Conservation (phyloP, 2,113 vertebrate genomes). For the Neolamprologus kungweensis region DNA sequence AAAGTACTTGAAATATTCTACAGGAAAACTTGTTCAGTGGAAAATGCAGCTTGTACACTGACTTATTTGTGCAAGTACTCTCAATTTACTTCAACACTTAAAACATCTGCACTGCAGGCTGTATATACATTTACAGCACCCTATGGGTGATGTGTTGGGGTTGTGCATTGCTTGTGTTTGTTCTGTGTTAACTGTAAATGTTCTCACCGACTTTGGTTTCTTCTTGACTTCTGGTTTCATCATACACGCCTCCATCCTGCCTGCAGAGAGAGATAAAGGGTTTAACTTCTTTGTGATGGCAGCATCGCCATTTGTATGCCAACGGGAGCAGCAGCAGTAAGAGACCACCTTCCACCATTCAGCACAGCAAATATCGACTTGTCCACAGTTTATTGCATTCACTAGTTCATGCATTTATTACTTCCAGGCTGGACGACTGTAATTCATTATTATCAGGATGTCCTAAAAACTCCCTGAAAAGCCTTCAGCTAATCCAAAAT, state of each 20-base stretch:
- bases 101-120: not conserved
- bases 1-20: not conserved
- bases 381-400: not conserved
- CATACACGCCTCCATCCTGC: constrained; percentile 51
- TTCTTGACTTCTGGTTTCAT: constrained; percentile 42
- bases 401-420: not conserved
- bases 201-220: constrained; percentile 45
- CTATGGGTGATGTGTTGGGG: not conserved
- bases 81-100: not conserved
- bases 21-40: not conserved
- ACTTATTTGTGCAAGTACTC: not conserved
- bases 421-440: fast-evolving
- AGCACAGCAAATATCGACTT: not conserved
- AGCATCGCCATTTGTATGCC: not conserved
- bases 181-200: not conserved
- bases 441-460: not conserved
- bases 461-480: not conserved
- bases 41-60: not conserved
- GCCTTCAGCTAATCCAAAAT: not conserved
- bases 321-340: not conserved
- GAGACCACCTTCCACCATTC: not conserved
- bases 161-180: not conserved
- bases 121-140: not conserved
- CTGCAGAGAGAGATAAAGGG: not conserved
- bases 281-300: not conserved